These are phyloP conservation scores for Stramonita haemastoma DNA, from an alignment of 2,888 invertebrate genomes.

Conservation along the genomic window DNA sequence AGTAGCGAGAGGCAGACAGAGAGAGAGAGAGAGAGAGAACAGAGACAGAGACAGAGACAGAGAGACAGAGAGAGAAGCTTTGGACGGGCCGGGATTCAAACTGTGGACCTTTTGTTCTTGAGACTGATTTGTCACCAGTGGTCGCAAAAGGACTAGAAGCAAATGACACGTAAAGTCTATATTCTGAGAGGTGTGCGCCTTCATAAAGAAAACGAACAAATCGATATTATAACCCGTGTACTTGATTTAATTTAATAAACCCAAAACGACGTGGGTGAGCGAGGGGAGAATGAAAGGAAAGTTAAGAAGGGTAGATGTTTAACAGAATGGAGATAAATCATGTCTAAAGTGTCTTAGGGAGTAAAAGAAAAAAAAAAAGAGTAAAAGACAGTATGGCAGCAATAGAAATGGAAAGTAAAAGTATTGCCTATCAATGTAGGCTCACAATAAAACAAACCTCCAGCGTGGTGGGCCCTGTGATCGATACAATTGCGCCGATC, in stretches of 20 bases:
- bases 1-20: not conserved
- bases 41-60: not conserved
- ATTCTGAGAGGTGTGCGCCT: no score
- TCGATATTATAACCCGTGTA: no score
- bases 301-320: no score
- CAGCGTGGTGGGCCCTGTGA: not conserved
- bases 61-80: not conserved
- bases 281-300: no score
- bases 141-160: no score
- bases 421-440: constrained; percentile 22
- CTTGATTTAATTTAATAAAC: no score
- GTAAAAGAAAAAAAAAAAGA: not conserved
- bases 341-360: not conserved
- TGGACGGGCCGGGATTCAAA: no score
- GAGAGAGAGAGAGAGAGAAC: not conserved
- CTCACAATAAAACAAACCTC: not conserved
- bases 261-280: no score
- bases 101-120: no score
- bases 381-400: not conserved
- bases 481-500: not conserved
- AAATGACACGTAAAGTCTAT: no score
- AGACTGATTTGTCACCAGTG: no score
- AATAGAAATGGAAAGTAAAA: constrained; percentile 6
- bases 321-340: constrained; percentile 19
- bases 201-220: no score